Evolutionary conservation across 2,797 vertebrate genomes (phyloP).

Genomic region (Psittacula echo): DNA sequence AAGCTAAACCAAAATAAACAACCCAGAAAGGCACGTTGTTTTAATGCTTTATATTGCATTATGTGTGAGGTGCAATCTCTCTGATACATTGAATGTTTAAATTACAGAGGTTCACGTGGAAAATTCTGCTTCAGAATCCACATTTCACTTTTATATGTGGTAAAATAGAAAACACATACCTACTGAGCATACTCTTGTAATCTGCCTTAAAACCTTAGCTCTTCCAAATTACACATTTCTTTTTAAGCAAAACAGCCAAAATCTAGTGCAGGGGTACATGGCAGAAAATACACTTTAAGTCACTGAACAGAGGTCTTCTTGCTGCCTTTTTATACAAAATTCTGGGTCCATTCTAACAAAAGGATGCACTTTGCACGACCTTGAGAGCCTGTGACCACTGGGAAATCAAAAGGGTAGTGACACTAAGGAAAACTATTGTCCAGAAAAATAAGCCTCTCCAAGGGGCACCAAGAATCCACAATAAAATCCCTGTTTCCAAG

Average conservation of each 20-base stretch:
- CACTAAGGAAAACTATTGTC: constrained; percentile 80
- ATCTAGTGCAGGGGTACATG: neutral
- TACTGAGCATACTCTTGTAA: neutral
- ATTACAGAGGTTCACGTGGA: neutral
- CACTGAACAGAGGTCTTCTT: constrained; percentile 1
- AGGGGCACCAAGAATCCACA: constrained; percentile 78
- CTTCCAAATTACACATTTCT: neutral
- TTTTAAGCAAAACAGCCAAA: neutral
- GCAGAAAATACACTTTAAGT: constrained; percentile 33
- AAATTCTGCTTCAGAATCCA: neutral
- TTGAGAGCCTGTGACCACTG: constrained; percentile 73
- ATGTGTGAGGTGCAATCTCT: neutral
- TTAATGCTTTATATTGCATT: neutral
- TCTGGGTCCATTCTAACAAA: constrained; percentile 74
- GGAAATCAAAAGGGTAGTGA: constrained; percentile 78
- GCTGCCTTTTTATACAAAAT: constrained; percentile 64
- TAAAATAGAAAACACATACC: neutral
- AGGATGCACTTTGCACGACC: constrained; percentile 79
- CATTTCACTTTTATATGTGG: neutral
- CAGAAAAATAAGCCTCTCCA: constrained; percentile 78
- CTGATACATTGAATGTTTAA: neutral
- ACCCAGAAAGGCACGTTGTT: neutral
- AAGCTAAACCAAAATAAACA: constrained; percentile 25
- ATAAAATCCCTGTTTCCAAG: constrained; percentile 80
- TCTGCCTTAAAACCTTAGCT: neutral